phyloP scores from a whole-genome alignment of 2,888 invertebrate genomes.

The Herminia tarsipennalis region DNA sequence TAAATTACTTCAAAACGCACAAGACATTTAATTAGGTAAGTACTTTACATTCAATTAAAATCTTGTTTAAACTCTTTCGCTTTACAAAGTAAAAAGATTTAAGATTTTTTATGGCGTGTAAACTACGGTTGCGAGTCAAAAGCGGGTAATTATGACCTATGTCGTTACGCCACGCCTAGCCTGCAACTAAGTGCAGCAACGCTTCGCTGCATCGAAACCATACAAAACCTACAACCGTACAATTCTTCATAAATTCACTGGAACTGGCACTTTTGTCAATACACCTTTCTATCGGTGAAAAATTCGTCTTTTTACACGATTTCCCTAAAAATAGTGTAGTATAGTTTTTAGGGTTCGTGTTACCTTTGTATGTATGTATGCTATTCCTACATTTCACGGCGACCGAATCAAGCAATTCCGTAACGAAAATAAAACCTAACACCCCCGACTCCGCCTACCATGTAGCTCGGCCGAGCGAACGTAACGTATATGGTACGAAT shows the following conservation, averaged over 20 bases:
- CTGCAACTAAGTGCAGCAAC: slow-evolving; percentile 52
- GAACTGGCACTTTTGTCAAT: slow-evolving; percentile 19
- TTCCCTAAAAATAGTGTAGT: no score
- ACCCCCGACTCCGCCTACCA: no score
- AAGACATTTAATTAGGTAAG: no score
- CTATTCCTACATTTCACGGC: no score
- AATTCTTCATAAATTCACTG: slow-evolving; percentile 30
- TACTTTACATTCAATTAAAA: not conserved
- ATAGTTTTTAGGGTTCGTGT: no score
- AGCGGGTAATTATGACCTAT: slow-evolving; percentile 48
- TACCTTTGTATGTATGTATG: no score
- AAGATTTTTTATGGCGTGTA: slow-evolving; percentile 29
- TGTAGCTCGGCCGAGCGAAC: no score
- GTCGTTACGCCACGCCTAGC: slow-evolving; percentile 44
- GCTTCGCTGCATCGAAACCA: slow-evolving; percentile 38
- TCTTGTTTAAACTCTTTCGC: not conserved
- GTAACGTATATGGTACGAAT: no score
- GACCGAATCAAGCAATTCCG: no score
- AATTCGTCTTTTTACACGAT: no score
- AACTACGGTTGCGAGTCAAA: slow-evolving; percentile 36
- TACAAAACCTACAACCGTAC: slow-evolving; percentile 36
- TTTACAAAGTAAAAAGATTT: slow-evolving; percentile 4
- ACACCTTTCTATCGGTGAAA: not conserved
- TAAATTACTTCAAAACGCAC: no score
- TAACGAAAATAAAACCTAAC: no score